Evolutionary conservation across 2,113 vertebrate genomes (phyloP).

Genomic region (Eurystomus gularis): DNA sequence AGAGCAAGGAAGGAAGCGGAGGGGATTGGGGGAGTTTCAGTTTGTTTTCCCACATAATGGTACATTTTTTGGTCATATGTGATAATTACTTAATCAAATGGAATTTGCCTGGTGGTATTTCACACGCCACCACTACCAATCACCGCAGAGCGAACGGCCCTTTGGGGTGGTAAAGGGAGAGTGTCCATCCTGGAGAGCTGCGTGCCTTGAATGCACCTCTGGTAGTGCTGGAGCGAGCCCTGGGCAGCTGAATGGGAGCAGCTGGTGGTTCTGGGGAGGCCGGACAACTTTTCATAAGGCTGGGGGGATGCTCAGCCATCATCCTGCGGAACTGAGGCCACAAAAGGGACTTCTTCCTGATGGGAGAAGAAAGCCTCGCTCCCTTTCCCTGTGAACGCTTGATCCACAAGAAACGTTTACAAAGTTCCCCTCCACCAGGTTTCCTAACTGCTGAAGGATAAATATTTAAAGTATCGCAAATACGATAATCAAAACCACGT

Average conservation of each 20-base stretch:
- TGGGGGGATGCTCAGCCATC: not conserved
- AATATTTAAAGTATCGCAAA: conserved; percentile 59
- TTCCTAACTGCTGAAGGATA: conserved; percentile 32
- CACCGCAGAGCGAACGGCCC: not conserved
- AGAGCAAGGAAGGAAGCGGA: conserved; percentile 10
- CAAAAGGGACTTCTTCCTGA: not conserved
- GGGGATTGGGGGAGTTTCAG: not conserved
- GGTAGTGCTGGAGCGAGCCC: not conserved
- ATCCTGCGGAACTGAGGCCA: not conserved
- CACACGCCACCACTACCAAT: conserved; percentile 1
- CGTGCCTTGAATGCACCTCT: not conserved
- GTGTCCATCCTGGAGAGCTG: not conserved
- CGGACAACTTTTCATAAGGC: not conserved
- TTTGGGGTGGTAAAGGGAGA: not conserved
- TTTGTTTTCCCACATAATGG: conserved; percentile 22
- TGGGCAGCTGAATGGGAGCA: not conserved
- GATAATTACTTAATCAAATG: conserved; percentile 46
- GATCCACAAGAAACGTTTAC: conserved; percentile 1
- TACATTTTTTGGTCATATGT: conserved; percentile 7
- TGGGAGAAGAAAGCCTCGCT: conserved; percentile 2
- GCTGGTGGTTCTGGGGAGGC: not conserved
- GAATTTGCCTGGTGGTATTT: conserved; percentile 2
- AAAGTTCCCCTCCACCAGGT: conserved; percentile 28
- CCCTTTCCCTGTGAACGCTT: conserved; percentile 28
- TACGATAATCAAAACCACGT: conserved; percentile 35